Evolutionary conservation across 2,797 vertebrate genomes (phyloP), one percentile per base, ranked within the genome.

Genomic region (Sparus aurata): DNA sequence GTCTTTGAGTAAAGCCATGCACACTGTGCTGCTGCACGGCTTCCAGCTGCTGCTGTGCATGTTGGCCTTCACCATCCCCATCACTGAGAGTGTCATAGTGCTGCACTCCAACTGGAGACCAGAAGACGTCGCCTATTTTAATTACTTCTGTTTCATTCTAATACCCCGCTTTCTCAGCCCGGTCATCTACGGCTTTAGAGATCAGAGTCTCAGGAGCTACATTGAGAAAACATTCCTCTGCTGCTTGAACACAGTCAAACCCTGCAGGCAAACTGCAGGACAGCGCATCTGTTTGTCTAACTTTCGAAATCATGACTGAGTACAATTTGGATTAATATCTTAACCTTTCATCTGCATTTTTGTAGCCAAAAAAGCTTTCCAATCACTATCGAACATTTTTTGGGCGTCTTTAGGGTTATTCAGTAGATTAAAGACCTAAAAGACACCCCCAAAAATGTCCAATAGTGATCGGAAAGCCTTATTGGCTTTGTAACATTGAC

Each of bases 21-120:
- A 94, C 89, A 96, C 95, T 0, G 96, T 96, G 79, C 70, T 96
- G 74, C 90, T 96, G 6, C 95, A 96, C 0, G 91, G 92, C 23
- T 82, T 95, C n/a, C 95, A 95, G 93, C 86, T 96, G 85, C 66
- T 95, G 73, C 85, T 96, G 18, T 93, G 94, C 79, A 69, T 94
- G 85, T 59, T 94, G 86, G 88, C 94, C 11, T 95, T 95, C 80
- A 92, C 92, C 0, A 71, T 69, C 20, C 91, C 93, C 3, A 73
- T 96, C 25, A 94, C 93, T 0, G 95, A 95, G 59, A 72, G 0
- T 18, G 63, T 95, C n/a, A 81, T 70, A 2, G 69, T 81, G 20
- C 1, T 87, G 3, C 73, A 86, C 4, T 27, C 49, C 3, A 73
- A 72, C 0, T 95, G 93, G 93, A 49, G 27, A 12, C 73, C 46